These are phyloP conservation scores for Masticophis lateralis DNA, from an alignment of 2,797 vertebrate species.

Conservation along the genomic window DNA sequence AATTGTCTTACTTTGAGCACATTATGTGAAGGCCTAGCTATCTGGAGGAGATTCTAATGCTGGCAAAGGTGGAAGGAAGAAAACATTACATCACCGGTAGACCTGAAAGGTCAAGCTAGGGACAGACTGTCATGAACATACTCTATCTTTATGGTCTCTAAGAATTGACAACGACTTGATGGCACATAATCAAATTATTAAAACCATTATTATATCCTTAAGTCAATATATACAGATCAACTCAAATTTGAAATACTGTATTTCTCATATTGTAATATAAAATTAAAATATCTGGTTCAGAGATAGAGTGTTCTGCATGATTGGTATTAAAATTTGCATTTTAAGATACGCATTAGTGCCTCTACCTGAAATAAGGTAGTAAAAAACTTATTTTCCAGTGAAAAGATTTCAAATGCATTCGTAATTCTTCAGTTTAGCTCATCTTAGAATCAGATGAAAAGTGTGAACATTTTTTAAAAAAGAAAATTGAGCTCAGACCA, in stretches of 20 bases:
- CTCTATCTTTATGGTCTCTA: neutral
- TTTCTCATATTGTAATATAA: neutral
- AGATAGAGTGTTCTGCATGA: neutral
- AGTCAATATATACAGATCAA: neutral
- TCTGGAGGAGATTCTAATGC: neutral
- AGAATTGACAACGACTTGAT: neutral
- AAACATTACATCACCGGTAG: neutral
- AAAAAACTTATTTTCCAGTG: neutral
- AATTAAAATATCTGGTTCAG: constrained; percentile 16
- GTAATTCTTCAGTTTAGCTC: neutral
- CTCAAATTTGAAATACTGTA: neutral
- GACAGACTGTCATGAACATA: neutral
- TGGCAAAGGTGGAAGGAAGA: neutral
- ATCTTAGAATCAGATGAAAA: neutral
- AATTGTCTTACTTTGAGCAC: neutral
- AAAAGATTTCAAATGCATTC: neutral
- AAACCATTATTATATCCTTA: neutral
- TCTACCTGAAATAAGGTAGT: neutral
- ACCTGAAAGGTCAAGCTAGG: neutral
- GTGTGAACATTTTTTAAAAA: neutral
- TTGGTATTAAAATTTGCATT: neutral
- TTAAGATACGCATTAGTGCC: neutral
- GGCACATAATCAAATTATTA: neutral
- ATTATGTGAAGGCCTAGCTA: neutral
- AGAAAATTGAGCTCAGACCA: neutral